phyloP scores from a whole-genome alignment of 2,888 invertebrate species.

The Pegoplata infirma region DNA sequence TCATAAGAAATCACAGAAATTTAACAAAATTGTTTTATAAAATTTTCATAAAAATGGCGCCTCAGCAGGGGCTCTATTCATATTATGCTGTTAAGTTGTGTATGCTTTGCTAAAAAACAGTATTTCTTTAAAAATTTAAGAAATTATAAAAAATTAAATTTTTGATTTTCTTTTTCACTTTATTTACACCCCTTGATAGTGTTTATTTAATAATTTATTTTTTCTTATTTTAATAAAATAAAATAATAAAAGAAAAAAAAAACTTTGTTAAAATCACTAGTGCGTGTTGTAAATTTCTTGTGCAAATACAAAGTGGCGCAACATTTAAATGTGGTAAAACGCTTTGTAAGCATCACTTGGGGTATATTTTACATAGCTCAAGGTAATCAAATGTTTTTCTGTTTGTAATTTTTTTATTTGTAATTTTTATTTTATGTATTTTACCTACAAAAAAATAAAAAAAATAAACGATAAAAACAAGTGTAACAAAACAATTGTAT shows the following conservation, averaged over 20 bases:
- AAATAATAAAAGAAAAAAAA: background rate
- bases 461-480: too few species aligned
- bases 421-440: background rate
- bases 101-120: too few species aligned
- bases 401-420: background rate
- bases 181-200: background rate
- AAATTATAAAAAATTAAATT: too few species aligned
- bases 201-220: background rate
- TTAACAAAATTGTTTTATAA: too few species aligned
- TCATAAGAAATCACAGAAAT: too few species aligned
- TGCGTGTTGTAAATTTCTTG: slow-evolving; percentile 31
- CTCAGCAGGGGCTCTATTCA: too few species aligned
- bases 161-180: background rate
- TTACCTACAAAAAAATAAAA: background rate
- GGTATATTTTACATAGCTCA: slow-evolving; percentile 32
- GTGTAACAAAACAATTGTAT: slow-evolving; percentile 1
- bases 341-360: background rate
- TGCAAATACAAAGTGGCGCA: slow-evolving; percentile 49
- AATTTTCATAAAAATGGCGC: too few species aligned
- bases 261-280: background rate
- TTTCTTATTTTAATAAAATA: too few species aligned
- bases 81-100: too few species aligned
- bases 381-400: slow-evolving; percentile 53
- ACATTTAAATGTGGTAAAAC: slow-evolving; percentile 45
- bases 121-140: too few species aligned